Conservation (phyloP, 2,797 vertebrate species). For the Gymnoscopelus braueri region DNA sequence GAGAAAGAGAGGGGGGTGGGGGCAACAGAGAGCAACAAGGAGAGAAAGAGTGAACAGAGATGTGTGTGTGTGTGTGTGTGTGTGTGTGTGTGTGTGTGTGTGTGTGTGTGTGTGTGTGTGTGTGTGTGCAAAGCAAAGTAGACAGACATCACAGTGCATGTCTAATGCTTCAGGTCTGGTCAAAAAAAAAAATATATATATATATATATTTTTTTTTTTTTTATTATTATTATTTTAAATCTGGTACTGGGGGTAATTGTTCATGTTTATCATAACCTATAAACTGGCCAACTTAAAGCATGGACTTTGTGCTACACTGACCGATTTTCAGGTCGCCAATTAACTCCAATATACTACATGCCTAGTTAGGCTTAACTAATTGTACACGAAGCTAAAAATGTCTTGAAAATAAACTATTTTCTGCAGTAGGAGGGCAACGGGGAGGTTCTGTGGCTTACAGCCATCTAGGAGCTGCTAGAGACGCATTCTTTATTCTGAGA, state of each 20-base stretch:
- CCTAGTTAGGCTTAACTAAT: conserved; percentile 20
- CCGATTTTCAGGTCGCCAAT: conserved; percentile 52
- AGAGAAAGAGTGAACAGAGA: too few relatives aligned
- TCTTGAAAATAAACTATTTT: conserved; percentile 62
- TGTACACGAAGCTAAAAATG: conserved; percentile 42
- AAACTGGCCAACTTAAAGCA: not conserved
- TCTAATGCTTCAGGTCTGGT: conserved; percentile 47
- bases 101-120: not conserved
- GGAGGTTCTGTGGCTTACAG: conserved; percentile 81
- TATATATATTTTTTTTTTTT: too few relatives aligned
- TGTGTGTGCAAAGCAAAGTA: conserved; percentile 6
- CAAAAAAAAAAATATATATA: not conserved
- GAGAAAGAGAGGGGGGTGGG: too few relatives aligned
- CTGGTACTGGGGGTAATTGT: too few relatives aligned
- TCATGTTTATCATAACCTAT: too few relatives aligned
- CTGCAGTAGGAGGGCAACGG: conserved; percentile 69
- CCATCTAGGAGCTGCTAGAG: conserved; percentile 84
- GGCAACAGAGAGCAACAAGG: too few relatives aligned
- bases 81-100: conserved; percentile 5
- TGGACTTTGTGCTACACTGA: conserved; percentile 21
- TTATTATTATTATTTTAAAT: too few relatives aligned
- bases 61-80: not conserved
- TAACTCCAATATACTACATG: conserved; percentile 18
- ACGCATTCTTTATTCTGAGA: conserved; percentile 86
- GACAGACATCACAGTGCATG: conserved; percentile 51